Evolutionary conservation across 2,113 vertebrate genomes (phyloP).

Genomic region (Caracal caracal): DNA sequence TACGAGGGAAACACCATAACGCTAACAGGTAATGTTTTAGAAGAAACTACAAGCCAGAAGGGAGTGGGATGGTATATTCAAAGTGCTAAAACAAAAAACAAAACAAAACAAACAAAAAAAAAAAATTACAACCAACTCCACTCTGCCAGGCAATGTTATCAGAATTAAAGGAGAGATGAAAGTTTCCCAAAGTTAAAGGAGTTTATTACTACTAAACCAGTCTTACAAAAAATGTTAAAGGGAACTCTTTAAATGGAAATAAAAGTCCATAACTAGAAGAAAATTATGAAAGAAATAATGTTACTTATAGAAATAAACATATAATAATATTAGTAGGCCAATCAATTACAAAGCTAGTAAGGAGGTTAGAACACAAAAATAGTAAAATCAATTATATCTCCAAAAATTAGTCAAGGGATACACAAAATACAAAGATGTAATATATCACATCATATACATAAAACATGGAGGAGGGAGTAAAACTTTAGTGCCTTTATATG

Average conservation of each 20-base stretch:
- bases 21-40: background rate
- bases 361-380: background rate
- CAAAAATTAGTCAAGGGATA: background rate
- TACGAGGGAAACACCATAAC: background rate
- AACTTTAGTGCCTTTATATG: background rate
- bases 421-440: background rate
- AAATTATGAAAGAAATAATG: background rate
- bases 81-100: background rate
- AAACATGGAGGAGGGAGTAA: background rate
- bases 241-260: background rate
- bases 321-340: background rate
- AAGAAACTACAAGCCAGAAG: background rate
- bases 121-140: background rate
- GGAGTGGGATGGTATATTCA: background rate
- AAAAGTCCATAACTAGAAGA: background rate
- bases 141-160: background rate
- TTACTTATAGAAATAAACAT: background rate
- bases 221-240: background rate
- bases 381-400: background rate
- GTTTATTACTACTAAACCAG: background rate
- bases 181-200: background rate
- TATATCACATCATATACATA: background rate
- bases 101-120: too few relatives aligned
- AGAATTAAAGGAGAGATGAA: background rate
- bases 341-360: background rate